Evolutionary conservation across 2,888 invertebrate species (phyloP), one percentile per base, ranked within the genome.

Genomic region (Latrodectus elegans): DNA sequence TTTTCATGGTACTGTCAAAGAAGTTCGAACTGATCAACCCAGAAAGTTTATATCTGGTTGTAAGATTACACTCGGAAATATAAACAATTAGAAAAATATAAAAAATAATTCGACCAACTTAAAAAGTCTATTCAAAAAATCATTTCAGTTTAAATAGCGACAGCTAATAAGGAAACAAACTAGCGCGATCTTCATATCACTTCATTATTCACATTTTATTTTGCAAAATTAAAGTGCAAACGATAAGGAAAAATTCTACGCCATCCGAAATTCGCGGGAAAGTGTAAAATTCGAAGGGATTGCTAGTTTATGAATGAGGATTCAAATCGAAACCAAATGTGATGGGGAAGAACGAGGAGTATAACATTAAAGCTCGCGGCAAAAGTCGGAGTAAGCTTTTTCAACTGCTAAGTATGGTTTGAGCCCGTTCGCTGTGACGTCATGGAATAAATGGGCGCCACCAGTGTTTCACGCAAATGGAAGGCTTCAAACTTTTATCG

Each of bases 401-500:
- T 65, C 67, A 52, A 72, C 86, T 76, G 80, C 86, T 76, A 86
- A 86, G 81, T 80, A 77, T 86, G 76, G 75, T 73, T 71, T 67
- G 81, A 81, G 76, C n/a, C 80, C 52, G 70, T 17, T 17, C 49
- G 76, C 53, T n/a, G 77, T 86, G 86, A 86, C 86, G 86, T 86
- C 86, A 86, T 52, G n/a, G 76, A 81, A 81, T 80, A 80, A 76
- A 81, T 81, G 76, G 81, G 86, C 72, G 86, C 86, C 81, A 81
- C 86, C 77, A 85, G 86, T 86, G 86, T 85, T 79, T 75, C 74
- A 64, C 85, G 17, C 38, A 60, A 51, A 15, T n/a, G 53, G 38
- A 26, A 8, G 38, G 8, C 64, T 78, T 73, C 72, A 73, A 77
- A 55, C 10, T 14, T 17, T 73, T 73, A 84, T 78, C 84, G 73